Evolutionary conservation across 2,888 invertebrate genomes (phyloP).

Genomic region (Ophion obscuratus): DNA sequence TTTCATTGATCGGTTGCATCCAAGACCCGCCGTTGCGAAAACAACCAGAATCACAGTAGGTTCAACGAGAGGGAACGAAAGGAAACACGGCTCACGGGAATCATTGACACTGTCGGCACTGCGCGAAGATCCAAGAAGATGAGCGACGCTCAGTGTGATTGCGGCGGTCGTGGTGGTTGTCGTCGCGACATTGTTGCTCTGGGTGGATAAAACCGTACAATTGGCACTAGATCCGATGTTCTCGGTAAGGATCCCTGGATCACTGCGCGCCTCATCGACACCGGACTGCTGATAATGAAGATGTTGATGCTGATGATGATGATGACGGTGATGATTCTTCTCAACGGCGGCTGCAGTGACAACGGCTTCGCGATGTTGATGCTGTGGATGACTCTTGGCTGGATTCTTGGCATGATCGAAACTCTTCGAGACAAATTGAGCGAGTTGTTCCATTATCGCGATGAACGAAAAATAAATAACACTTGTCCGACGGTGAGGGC

Average conservation of each 20-base stretch:
- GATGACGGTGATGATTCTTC: constrained; percentile 44
- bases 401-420: constrained; percentile 85
- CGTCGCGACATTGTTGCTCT: constrained; percentile 49
- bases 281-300: constrained; percentile 28
- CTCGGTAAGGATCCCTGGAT: constrained; percentile 23
- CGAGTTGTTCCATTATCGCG: constrained; percentile 92
- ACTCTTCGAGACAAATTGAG: constrained; percentile 95
- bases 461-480: neutral
- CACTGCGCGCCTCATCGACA: constrained; percentile 17
- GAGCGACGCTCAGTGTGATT: constrained; percentile 81
- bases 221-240: constrained; percentile 35
- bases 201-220: constrained; percentile 61
- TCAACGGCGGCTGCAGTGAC: constrained; percentile 51
- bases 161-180: constrained; percentile 71
- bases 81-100: constrained; percentile 71
- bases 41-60: too few species aligned
- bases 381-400: constrained; percentile 58
- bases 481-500: constrained; percentile 62
- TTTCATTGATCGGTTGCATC: constrained; percentile 4
- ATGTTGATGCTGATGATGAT: constrained; percentile 35
- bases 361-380: constrained; percentile 53
- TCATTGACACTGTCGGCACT: constrained; percentile 66
- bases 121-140: constrained; percentile 76
- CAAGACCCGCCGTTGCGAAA: neutral
- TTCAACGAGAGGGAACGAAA: neutral